These are phyloP conservation scores for Tenualosa thibaudeaui DNA, from an alignment of 2,797 vertebrate species.

Conservation along the genomic window DNA sequence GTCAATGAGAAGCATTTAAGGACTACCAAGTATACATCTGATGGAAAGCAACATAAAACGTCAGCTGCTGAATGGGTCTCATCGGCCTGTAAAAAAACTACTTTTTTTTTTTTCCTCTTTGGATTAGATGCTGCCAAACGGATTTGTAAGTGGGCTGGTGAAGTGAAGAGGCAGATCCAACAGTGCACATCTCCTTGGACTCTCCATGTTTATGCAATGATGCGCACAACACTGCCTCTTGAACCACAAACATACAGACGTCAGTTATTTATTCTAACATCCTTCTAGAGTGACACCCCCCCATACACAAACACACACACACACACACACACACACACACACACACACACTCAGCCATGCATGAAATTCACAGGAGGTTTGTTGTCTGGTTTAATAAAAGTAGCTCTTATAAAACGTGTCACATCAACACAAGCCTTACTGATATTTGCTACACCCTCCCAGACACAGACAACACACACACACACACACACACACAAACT, in stretches of 20 bases:
- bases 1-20: neutral
- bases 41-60: neutral
- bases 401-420: neutral
- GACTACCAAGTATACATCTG: neutral
- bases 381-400: neutral
- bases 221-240: neutral
- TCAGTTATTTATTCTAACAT: neutral
- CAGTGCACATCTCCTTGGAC: neutral
- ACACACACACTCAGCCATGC: neutral
- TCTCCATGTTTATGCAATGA: slow-evolving; percentile 3
- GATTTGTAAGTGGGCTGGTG: slow-evolving; percentile 14
- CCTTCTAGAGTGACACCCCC: neutral
- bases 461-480: no score
- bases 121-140: neutral
- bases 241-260: neutral
- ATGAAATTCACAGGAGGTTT: neutral
- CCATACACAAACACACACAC: neutral
- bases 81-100: neutral
- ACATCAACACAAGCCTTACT: neutral
- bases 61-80: neutral
- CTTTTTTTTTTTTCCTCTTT: neutral
- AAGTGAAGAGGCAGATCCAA: neutral
- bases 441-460: neutral
- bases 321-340: no score
- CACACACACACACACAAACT: no score